Evolutionary conservation across 2,888 invertebrate genomes (phyloP).

Genomic region (Oscheius sp.): DNA sequence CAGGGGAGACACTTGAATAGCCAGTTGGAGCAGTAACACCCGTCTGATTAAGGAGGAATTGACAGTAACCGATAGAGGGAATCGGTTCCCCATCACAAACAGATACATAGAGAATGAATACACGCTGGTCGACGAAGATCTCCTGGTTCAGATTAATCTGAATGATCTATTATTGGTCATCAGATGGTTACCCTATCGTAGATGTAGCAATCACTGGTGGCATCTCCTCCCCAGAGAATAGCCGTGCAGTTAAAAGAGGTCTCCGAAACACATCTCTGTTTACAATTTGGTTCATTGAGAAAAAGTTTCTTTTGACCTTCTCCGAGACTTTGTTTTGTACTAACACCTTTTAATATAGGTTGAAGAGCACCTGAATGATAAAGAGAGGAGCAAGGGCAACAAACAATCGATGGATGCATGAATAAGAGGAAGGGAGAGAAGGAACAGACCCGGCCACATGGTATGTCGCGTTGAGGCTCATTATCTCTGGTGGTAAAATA

Average conservation of each 20-base stretch:
- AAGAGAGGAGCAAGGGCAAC: not conserved
- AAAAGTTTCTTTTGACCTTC: slow-evolving; percentile 12
- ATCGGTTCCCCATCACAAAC: slow-evolving; percentile 27
- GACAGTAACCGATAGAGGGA: slow-evolving; percentile 31
- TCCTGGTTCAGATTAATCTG: slow-evolving; percentile 22
- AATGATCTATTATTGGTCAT: not conserved
- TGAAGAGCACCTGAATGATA: slow-evolving; percentile 20
- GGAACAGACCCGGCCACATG: slow-evolving; percentile 18
- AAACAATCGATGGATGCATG: slow-evolving; percentile 8
- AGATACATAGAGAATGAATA: slow-evolving; percentile 18
- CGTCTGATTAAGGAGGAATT: slow-evolving; percentile 18
- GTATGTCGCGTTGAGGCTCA: not conserved
- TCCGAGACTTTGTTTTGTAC: slow-evolving; percentile 19
- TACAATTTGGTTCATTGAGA: slow-evolving; percentile 25
- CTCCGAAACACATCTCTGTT: slow-evolving; percentile 13
- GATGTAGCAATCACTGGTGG: slow-evolving; percentile 26
- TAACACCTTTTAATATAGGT: slow-evolving; percentile 27
- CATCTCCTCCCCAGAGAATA: slow-evolving; percentile 28
- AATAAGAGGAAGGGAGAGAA: not conserved
- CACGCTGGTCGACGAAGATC: slow-evolving; percentile 28
- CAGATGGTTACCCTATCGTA: slow-evolving; percentile 12
- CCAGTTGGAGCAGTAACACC: not conserved
- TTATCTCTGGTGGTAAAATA: too few relatives aligned
- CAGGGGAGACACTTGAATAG: slow-evolving; percentile 17
- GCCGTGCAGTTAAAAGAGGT: slow-evolving; percentile 29